Base-by-base conservation (phyloP, 2,797 vertebrate genomes). In the Sebastes wilsoni region DNA sequence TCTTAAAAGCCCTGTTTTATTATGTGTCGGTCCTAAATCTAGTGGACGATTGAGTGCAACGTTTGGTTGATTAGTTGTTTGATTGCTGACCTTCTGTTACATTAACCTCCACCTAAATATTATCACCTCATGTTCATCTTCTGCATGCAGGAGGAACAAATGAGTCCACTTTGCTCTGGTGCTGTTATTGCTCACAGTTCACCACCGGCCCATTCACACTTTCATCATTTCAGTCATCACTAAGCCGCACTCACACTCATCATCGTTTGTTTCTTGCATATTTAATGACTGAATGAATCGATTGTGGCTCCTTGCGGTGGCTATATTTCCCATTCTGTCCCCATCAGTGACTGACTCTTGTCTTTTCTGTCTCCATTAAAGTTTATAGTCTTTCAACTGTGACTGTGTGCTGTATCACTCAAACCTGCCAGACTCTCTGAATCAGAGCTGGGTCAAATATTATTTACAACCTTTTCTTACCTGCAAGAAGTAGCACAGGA, bases 321-420 rank as follows among this genome's bases (percentile, higher is more conserved):
- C 77, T 75, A 54, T 82, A 75, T 75, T 80, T 76, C 70, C 38
- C 30, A 30, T 76, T 76, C 16, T 85, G 76, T 76, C 69, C 74
- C 61, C 27, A 55, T 69, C 72, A 20, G 20, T 82, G 30, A 83
- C 76, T 90, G 88, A 89, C 77, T 85, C 71, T 87, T 90, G 87
- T 59, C 81, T 70, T 75, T 90, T 88, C 56, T 84, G 55, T 59
- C 72, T 87, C 85, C 90, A 93, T 95, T 95, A 93, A 94, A 92
- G 74, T 87, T 79, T 90, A 30, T 77, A 80, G 85, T 88, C 79
- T 86, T 82, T 91, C 78, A 92, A 85, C 83, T 89, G 34, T 93
- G 86, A 91, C 90, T 89, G 85, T 92, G 89, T 89, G 84, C 88
- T 87, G 87, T 88, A 80, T 93, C 88, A 83, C 82, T 93, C 69